A percentile compares a stretch with the other conserved stretches of the same genome.
Evolutionary conservation across 1,140 invertebrate species (phyloP).

Genomic region (Aphelinus atriplicis): DNA sequence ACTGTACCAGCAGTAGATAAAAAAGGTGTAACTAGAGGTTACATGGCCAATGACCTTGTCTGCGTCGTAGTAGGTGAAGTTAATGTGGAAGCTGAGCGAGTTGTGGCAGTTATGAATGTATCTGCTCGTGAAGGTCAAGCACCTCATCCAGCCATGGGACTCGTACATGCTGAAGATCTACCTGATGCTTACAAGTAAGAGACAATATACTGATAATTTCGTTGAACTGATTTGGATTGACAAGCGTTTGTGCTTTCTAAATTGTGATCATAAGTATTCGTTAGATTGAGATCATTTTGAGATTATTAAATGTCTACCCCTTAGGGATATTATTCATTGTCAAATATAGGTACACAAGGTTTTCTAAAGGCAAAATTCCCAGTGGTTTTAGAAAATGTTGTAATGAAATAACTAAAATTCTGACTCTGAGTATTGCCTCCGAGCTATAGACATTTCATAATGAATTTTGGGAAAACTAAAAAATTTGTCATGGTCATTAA

Average conservation of each 20-base stretch:
- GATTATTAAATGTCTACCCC: slow-evolving; percentile 6
- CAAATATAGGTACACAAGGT: slow-evolving; percentile 12
- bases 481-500: slow-evolving; percentile 1
- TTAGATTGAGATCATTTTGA: slow-evolving; percentile 23
- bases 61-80: slow-evolving; percentile 90
- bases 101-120: slow-evolving; percentile 87
- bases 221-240: background rate
- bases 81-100: slow-evolving; percentile 85
- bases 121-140: slow-evolving; percentile 75
- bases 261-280: background rate
- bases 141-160: slow-evolving; percentile 78
- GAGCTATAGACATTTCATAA: background rate
- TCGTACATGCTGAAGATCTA: slow-evolving; percentile 85
- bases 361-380: background rate
- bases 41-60: slow-evolving; percentile 83
- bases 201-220: slow-evolving; percentile 12
- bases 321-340: slow-evolving; percentile 23
- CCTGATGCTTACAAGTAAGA: slow-evolving; percentile 89
- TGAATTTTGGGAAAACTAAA: slow-evolving; percentile 1
- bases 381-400: background rate
- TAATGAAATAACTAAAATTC: slow-evolving; percentile 5
- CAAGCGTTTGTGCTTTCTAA: slow-evolving; percentile 16
- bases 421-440: slow-evolving; percentile 14
- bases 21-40: slow-evolving; percentile 80
- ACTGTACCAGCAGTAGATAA: slow-evolving; percentile 81